These are phyloP conservation scores for Imbricaverruca yamaguchii DNA, from an alignment of 2,888 invertebrate genomes.

Conservation along the genomic window DNA sequence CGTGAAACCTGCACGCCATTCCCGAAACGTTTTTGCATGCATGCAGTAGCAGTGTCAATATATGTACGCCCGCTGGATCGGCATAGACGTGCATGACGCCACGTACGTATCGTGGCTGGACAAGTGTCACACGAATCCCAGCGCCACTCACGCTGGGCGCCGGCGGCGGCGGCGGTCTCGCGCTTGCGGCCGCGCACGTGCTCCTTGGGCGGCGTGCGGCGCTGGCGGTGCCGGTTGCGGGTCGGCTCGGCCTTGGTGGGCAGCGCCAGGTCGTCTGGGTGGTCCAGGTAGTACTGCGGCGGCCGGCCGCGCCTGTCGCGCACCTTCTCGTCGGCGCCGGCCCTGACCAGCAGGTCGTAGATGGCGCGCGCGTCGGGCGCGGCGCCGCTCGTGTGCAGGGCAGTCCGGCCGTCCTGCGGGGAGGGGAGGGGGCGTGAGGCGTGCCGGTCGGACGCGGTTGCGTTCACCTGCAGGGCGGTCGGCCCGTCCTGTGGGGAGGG, in stretches of 20 bases:
- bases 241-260: constrained; percentile 12
- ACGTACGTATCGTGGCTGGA: too few relatives aligned
- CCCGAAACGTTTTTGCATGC: too few relatives aligned
- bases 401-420: constrained; percentile 70
- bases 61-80: too few relatives aligned
- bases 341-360: constrained; percentile 53
- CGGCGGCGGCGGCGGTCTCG: background rate
- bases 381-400: constrained; percentile 68
- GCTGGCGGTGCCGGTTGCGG: background rate
- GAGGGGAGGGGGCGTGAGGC: too few relatives aligned
- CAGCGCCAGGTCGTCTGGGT: constrained; percentile 14
- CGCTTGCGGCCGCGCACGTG: background rate
- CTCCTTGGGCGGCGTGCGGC: constrained; percentile 1
- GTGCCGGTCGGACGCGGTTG: too few relatives aligned
- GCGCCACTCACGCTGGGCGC: background rate
- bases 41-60: too few relatives aligned
- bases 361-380: constrained; percentile 52
- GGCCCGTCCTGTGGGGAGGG: too few relatives aligned
- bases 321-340: constrained; percentile 55
- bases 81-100: too few relatives aligned
- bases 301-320: constrained; percentile 35
- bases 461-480: too few relatives aligned
- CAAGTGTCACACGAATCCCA: too few relatives aligned
- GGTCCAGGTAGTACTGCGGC: background rate
- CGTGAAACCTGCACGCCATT: too few relatives aligned